Percentiles rank a stretch among this genome's conserved stretches.
Evolutionary conservation across 92 coral and sea anemone genomes (phyloP).

Genomic region (Parazoanthus darwini): DNA sequence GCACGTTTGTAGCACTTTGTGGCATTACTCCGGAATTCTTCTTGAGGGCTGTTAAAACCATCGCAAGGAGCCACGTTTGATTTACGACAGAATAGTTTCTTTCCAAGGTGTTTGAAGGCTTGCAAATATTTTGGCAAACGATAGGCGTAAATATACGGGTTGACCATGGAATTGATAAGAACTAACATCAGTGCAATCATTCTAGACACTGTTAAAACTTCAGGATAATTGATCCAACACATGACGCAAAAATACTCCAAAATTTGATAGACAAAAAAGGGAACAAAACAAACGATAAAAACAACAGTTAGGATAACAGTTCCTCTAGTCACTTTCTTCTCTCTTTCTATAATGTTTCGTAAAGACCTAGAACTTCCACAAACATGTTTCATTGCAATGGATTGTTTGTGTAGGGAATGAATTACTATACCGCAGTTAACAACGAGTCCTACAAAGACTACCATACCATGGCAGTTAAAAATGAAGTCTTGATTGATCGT

Average conservation of each 20-base stretch:
- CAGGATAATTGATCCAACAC: background rate
- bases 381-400: background rate
- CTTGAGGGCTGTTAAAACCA: no score
- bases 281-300: background rate
- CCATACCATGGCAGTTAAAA: background rate
- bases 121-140: conserved; percentile 52
- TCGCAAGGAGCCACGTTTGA: background rate
- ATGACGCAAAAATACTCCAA: background rate
- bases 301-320: background rate
- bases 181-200: background rate
- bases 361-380: background rate
- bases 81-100: background rate
- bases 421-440: background rate
- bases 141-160: conserved; percentile 56
- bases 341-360: background rate
- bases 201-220: background rate
- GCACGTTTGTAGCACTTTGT: no score
- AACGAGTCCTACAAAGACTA: background rate
- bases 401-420: background rate
- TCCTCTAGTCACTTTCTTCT: background rate
- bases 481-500: no score
- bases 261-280: background rate
- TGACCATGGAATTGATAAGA: conserved; percentile 56
- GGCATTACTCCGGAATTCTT: no score
- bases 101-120: conserved; percentile 24